Evolutionary conservation across 2,888 invertebrate genomes (phyloP).

Genomic region (Agriopis aurantiaria): DNA sequence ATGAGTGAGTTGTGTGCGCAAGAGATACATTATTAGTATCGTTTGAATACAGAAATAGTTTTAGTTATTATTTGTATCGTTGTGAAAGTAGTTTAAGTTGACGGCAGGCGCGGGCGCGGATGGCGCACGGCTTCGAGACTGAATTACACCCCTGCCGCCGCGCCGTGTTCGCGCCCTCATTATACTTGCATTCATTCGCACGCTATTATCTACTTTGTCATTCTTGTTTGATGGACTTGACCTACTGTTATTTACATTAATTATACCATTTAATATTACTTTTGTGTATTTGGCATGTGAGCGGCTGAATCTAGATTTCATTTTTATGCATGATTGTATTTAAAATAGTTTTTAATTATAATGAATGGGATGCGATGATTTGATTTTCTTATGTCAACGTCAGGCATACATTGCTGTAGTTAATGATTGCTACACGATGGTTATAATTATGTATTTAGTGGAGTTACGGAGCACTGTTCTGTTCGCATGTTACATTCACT

Average conservation of each 20-base stretch:
- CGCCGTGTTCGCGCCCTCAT: slow-evolving; percentile 65
- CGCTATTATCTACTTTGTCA: slow-evolving; percentile 70
- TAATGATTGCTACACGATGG: slow-evolving; percentile 63
- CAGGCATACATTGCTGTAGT: slow-evolving; percentile 59
- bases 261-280: slow-evolving; percentile 68
- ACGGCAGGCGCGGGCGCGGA: slow-evolving; percentile 69
- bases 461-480: slow-evolving; percentile 61
- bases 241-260: slow-evolving; percentile 74
- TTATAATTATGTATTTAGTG: slow-evolving; percentile 58
- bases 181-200: slow-evolving; percentile 76
- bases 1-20: slow-evolving; percentile 66
- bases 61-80: slow-evolving; percentile 84
- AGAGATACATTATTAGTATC: slow-evolving; percentile 76
- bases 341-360: slow-evolving; percentile 45
- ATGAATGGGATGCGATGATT: slow-evolving; percentile 47
- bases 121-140: slow-evolving; percentile 80
- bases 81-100: slow-evolving; percentile 83
- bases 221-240: slow-evolving; percentile 72
- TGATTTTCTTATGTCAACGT: slow-evolving; percentile 51
- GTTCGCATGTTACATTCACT: slow-evolving; percentile 61
- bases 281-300: slow-evolving; percentile 78
- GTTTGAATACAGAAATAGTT: slow-evolving; percentile 82
- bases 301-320: slow-evolving; percentile 70
- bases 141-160: slow-evolving; percentile 80
- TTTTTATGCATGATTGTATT: slow-evolving; percentile 65